A percentile compares a stretch with the other conserved stretches of the same genome.
Conservation (phyloP, 1,140 invertebrate species). For the Zeugodacus cucurbitae region DNA sequence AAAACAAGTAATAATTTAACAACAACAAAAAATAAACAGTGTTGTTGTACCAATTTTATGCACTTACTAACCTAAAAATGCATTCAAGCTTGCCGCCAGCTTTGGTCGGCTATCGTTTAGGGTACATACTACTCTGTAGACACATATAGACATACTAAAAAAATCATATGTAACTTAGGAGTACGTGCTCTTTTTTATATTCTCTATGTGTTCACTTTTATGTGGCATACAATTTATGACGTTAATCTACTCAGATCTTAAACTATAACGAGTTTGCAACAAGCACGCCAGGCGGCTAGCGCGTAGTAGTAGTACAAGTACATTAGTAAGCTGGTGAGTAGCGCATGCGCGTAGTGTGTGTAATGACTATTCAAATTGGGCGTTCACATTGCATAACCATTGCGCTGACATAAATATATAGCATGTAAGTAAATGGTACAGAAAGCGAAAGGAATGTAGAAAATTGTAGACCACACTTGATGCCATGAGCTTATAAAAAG, state of each 20-base stretch:
- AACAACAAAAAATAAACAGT: not conserved
- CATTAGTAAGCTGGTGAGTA: not conserved
- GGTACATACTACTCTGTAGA: not conserved
- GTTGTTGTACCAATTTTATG: not conserved
- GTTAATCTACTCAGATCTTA: not conserved
- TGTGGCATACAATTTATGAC: not conserved
- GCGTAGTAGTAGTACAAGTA: not conserved
- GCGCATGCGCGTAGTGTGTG: not conserved
- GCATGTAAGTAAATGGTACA: too few species aligned
- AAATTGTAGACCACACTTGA: not conserved
- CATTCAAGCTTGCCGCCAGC: not conserved
- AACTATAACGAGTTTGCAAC: not conserved
- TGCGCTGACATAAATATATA: not conserved
- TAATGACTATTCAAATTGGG: conserved; percentile 19
- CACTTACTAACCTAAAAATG: conserved; percentile 34
- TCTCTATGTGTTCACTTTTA: not conserved
- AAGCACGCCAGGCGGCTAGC: not conserved
- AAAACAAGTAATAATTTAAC: not conserved
- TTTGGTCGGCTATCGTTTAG: not conserved
- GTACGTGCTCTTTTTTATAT: not conserved
- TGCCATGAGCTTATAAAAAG: too few species aligned
- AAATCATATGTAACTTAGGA: too few species aligned
- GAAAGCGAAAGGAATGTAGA: not conserved
- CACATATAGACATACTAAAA: not conserved
- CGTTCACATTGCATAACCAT: not conserved